These are phyloP conservation scores for Stichodactyla mertensii DNA, from an alignment of 64 coral and sea anemone genomes.

Conservation along the genomic window DNA sequence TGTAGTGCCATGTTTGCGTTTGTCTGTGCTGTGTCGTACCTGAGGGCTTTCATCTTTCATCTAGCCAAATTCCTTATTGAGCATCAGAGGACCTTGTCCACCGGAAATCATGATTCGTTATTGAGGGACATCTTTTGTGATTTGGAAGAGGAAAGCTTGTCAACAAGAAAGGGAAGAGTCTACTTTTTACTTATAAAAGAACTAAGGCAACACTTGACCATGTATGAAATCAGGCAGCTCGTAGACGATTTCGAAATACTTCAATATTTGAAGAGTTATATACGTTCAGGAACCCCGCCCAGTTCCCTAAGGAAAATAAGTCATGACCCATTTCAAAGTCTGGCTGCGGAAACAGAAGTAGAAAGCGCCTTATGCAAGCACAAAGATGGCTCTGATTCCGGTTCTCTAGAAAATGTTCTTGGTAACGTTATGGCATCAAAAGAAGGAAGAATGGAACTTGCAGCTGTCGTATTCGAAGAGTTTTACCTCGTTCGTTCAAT, in stretches of 20 bases:
- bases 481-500: slow-evolving; percentile 67
- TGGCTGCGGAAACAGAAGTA: not conserved
- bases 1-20: slow-evolving; percentile 8
- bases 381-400: not conserved
- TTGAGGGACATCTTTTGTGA: not conserved
- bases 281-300: not conserved
- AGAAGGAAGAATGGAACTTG: slow-evolving; percentile 20
- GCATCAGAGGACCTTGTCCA: not conserved
- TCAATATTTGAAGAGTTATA: not conserved
- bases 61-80: slow-evolving; percentile 42
- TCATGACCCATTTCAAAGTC: slow-evolving; percentile 27
- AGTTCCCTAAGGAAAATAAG: not conserved
- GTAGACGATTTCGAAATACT: slow-evolving; percentile 35
- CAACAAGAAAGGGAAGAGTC: not conserved
- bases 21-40: slow-evolving; percentile 57
- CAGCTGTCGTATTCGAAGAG: slow-evolving; percentile 28
- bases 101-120: not conserved
- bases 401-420: slow-evolving; percentile 19
- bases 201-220: slow-evolving; percentile 29
- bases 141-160: not conserved
- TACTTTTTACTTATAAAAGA: slow-evolving; percentile 39
- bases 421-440: slow-evolving; percentile 11
- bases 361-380: slow-evolving; percentile 34
- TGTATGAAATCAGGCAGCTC: slow-evolving; percentile 54
- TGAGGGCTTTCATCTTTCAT: slow-evolving; percentile 46